phyloP scores from a whole-genome alignment of 2,113 vertebrate species.

The Anas platyrhynchos region DNA sequence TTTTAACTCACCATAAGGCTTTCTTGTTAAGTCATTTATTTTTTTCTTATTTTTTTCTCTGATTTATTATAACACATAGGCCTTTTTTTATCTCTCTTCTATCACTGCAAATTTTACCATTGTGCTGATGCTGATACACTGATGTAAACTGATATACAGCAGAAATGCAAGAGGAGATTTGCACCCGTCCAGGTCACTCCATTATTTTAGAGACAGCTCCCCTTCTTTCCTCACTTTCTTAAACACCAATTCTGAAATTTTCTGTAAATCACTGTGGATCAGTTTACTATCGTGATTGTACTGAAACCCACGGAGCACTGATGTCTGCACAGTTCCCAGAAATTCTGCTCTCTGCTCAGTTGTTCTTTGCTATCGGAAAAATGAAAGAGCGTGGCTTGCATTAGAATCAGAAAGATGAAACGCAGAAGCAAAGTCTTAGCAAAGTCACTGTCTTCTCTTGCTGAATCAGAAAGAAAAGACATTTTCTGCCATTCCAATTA shows the following conservation, averaged over 20 bases:
- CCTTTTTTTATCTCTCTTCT: background rate
- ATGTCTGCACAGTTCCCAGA: background rate
- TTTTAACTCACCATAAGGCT: background rate
- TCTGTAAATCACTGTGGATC: background rate
- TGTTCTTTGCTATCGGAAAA: background rate
- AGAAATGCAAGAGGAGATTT: background rate
- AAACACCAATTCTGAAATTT: background rate
- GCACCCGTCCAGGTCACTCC: background rate
- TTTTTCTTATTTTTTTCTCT: slow-evolving; percentile 18
- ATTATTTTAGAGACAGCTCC: background rate
- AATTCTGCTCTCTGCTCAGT: background rate
- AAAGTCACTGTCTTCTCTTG: background rate
- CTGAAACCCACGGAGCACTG: background rate
- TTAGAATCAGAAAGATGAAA: slow-evolving; percentile 8
- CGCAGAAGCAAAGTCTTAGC: background rate
- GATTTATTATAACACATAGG: background rate
- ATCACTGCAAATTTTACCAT: background rate
- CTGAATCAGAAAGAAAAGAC: background rate
- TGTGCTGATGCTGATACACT: background rate
- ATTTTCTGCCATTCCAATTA: slow-evolving; percentile 17
- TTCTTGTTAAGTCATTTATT: background rate
- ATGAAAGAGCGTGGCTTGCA: background rate
- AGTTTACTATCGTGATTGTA: background rate
- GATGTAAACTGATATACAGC: background rate
- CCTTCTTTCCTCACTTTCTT: background rate